Evolutionary conservation across 2,888 invertebrate genomes (phyloP).

Genomic region (Eupithecia pulchellata): DNA sequence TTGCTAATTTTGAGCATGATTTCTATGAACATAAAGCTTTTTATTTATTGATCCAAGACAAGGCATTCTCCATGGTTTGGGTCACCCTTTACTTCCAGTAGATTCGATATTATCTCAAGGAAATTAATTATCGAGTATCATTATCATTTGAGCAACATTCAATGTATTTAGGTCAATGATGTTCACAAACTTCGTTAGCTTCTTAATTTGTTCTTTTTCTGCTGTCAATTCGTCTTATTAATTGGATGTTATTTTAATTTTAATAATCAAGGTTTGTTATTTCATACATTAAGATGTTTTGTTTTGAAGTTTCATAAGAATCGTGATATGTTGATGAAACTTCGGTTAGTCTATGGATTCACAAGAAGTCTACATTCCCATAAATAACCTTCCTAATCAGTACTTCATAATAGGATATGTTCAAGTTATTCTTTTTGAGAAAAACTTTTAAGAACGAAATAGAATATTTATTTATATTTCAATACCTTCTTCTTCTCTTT

Average conservation of each 20-base stretch:
- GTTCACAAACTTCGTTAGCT: conserved; percentile 59
- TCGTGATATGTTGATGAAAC: conserved; percentile 21
- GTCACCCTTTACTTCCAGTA: neutral
- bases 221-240: conserved; percentile 55
- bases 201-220: conserved; percentile 59
- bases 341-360: neutral
- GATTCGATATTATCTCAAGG: conserved; percentile 50
- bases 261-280: conserved; percentile 52
- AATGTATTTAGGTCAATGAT: conserved; percentile 70
- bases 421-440: too few species aligned
- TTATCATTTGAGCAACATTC: conserved; percentile 63
- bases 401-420: neutral
- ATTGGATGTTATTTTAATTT: conserved; percentile 59
- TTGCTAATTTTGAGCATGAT: neutral
- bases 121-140: conserved; percentile 67
- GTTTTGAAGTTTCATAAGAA: conserved; percentile 22
- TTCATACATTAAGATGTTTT: conserved; percentile 48
- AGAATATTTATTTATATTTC: too few species aligned
- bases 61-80: neutral
- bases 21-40: too few species aligned
- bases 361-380: neutral
- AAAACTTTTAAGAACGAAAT: too few species aligned
- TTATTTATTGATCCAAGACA: too few species aligned
- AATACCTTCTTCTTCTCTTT: too few species aligned
- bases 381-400: neutral